phyloP scores from a whole-genome alignment of 2,888 invertebrate species.

The Eilema depressum region DNA sequence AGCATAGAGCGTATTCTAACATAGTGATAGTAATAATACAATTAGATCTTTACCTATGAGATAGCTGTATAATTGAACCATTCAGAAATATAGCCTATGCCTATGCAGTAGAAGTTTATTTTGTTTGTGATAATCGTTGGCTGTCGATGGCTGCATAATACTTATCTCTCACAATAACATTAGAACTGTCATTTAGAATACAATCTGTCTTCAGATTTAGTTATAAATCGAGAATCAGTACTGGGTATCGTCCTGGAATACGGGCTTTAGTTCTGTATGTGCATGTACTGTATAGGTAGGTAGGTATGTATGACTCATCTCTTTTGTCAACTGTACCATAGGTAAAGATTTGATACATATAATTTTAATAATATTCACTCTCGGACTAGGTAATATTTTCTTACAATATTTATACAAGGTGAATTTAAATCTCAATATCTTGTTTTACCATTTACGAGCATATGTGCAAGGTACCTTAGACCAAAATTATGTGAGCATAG shows the following conservation, averaged over 20 bases:
- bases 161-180: too few relatives aligned
- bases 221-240: too few relatives aligned
- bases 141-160: background rate
- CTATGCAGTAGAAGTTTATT: too few relatives aligned
- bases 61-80: background rate
- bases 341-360: background rate
- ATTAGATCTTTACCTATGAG: background rate
- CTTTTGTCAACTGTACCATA: background rate
- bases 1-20: background rate
- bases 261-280: too few relatives aligned
- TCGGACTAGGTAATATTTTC: background rate
- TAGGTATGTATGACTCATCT: too few relatives aligned
- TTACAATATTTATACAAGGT: background rate
- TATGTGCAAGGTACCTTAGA: too few relatives aligned
- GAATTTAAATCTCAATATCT: background rate
- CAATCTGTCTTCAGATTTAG: too few relatives aligned
- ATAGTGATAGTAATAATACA: background rate
- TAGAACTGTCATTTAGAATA: too few relatives aligned
- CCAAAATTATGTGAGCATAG: too few relatives aligned
- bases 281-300: background rate
- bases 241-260: too few relatives aligned
- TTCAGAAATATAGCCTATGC: too few relatives aligned
- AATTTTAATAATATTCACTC: background rate
- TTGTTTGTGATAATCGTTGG: background rate
- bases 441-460: too few relatives aligned